Percentiles rank a stretch among this genome's conserved stretches.
These are phyloP conservation scores for Ranitomeya imitator DNA, from an alignment of 2,113 vertebrate genomes.

Conservation along the genomic window DNA sequence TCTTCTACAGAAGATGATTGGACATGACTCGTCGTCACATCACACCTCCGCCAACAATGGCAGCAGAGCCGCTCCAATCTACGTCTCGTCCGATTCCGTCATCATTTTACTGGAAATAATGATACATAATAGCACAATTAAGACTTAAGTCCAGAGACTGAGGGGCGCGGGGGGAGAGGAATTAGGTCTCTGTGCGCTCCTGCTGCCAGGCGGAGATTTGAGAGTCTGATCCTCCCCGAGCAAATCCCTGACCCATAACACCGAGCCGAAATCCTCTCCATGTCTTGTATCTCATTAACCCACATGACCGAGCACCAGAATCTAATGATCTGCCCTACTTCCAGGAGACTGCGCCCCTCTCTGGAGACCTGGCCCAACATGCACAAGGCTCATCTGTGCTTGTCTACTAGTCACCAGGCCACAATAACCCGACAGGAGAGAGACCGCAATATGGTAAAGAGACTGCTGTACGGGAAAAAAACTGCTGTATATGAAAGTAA, in stretches of 20 bases:
- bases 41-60: constrained; percentile 21
- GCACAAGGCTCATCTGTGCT: not conserved
- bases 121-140: constrained; percentile 49
- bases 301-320: constrained; percentile 49
- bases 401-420: not conserved
- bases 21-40: constrained; percentile 11
- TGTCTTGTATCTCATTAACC: constrained; percentile 49
- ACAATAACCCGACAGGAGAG: not conserved
- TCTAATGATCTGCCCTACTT: constrained; percentile 57
- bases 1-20: not conserved
- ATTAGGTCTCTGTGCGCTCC: constrained; percentile 19
- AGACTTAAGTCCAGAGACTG: not conserved
- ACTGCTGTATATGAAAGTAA: too few species aligned
- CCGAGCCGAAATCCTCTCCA: constrained; percentile 54
- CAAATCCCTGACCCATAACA: constrained; percentile 50
- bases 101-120: constrained; percentile 38
- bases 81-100: not conserved
- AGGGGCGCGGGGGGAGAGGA: not conserved
- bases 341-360: not conserved
- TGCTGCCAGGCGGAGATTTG: constrained; percentile 27
- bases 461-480: too few species aligned
- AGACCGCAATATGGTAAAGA: not conserved
- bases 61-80: not conserved
- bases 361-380: not conserved
- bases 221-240: constrained; percentile 37